Evolutionary conservation across 2,113 vertebrate genomes (phyloP), one percentile per base, ranked within the genome.

Genomic region (Synchiropus splendidus): DNA sequence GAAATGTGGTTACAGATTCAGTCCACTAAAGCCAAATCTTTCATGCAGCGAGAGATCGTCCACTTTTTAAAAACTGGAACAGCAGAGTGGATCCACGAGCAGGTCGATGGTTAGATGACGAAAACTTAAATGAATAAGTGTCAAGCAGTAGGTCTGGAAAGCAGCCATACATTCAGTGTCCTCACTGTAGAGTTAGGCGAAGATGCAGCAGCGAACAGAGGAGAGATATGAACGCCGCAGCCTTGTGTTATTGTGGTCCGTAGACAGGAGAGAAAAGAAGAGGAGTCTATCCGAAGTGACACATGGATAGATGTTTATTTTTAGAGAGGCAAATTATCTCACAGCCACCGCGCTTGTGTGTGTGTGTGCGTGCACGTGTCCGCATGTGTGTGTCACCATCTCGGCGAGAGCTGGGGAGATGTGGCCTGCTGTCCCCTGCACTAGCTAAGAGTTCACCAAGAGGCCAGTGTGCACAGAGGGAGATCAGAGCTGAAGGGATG

Each of bases 251-350:
- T 47, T 60, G 56, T 61, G 52, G 43, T 49, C 40, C 48, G 39
- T 51, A 48, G 52, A 51, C 54, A 49, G 54, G 49, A 12, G 12
- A 42, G 48, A 46, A 45, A 14, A 48, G 57, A 42, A 67, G 47
- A 41, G 9, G 58, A 72, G 45, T 71, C 45, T 68, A 82, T 80
- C 74, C 74, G 70, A 80, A 74, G 77, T 82, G 80, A 80, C 77
- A 81, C 58, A 54, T 2, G 56, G 73, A 56, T 72, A 56, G 70
- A 60, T 73, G 74, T 79, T 78, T 83, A 79, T 83, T 83, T 79
- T 80, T 80, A 80, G 70, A 70, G 43, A 16, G n/a, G 35, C 51
- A 47, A 74, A 77, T 77, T 75, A 77, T 82, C 73, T 80, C 67
- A 75, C 64, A 70, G 44, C 56, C 48, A 62, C 52, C 39, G 44